phyloP scores from a whole-genome alignment of 2,888 invertebrate species.

The Ethmia dodecea region DNA sequence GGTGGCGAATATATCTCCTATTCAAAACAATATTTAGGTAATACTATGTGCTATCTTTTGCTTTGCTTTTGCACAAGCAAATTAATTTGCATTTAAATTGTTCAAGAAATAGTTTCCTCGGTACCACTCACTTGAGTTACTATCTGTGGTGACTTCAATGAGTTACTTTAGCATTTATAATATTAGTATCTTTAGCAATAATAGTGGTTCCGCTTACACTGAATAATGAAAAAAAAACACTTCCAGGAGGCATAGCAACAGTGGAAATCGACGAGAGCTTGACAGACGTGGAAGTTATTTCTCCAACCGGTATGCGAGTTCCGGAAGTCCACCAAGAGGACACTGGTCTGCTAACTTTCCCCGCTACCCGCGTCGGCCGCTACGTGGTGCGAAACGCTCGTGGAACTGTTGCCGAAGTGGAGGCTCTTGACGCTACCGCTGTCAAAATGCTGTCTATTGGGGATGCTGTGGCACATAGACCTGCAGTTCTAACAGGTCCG shows the following conservation, averaged over 20 bases:
- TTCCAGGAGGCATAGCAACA: conserved; percentile 70
- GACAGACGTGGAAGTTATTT: conserved; percentile 82
- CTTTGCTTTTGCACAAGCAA: too few species aligned
- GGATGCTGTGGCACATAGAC: conserved; percentile 88
- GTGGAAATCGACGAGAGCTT: conserved; percentile 79
- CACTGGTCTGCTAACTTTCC: conserved; percentile 84
- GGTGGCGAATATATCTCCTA: too few species aligned
- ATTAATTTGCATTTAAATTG: too few species aligned
- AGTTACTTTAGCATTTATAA: too few species aligned
- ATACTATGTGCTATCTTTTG: too few species aligned
- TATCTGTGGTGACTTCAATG: too few species aligned
- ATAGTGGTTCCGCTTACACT: too few species aligned
- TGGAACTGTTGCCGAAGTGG: conserved; percentile 75
- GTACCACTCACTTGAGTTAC: too few species aligned
- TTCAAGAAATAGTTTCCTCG: too few species aligned
- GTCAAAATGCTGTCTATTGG: conserved; percentile 85
- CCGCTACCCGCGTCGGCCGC: conserved; percentile 85
- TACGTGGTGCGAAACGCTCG: conserved; percentile 80
- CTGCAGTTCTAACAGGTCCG: conserved; percentile 86
- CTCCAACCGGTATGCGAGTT: conserved; percentile 80
- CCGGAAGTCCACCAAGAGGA: conserved; percentile 78
- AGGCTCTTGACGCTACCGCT: conserved; percentile 87
- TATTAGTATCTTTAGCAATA: too few species aligned
- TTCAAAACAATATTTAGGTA: too few species aligned
- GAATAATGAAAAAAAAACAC: too few species aligned